Evolutionary conservation across 2,888 invertebrate genomes (phyloP).

Genomic region (Heteromurus nitidus): DNA sequence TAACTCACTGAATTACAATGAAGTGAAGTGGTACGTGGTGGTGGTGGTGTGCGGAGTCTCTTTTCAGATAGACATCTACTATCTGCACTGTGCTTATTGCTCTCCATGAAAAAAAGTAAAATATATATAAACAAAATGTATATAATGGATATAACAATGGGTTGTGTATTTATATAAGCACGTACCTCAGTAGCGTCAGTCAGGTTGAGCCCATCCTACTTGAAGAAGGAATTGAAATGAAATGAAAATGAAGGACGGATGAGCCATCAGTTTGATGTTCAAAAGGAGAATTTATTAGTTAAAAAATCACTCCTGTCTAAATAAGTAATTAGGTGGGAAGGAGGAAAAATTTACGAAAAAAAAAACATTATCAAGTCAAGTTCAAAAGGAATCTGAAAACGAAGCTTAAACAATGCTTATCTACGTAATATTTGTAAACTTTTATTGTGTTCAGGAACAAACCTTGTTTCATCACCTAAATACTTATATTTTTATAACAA

Average conservation of each 20-base stretch:
- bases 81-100: background rate
- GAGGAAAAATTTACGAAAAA: no score
- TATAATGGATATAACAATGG: no score
- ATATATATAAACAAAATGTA: background rate
- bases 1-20: constrained; percentile 26
- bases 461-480: no score
- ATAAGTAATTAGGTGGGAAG: constrained; percentile 31
- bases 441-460: no score
- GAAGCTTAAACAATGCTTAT: no score
- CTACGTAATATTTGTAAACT: no score
- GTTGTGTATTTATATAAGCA: no score
- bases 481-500: no score
- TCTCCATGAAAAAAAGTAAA: background rate
- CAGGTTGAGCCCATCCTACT: constrained; percentile 11
- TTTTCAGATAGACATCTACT: no score
- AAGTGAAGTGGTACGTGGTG: background rate
- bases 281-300: constrained; percentile 4
- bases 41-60: background rate
- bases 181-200: constrained; percentile 33
- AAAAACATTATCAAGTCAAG: no score
- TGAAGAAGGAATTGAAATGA: background rate
- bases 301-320: constrained; percentile 28
- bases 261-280: background rate
- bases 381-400: no score
- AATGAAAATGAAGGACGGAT: constrained; percentile 28